Evolutionary conservation across 2,888 invertebrate species (phyloP).

Genomic region (Drosophila cognata): DNA sequence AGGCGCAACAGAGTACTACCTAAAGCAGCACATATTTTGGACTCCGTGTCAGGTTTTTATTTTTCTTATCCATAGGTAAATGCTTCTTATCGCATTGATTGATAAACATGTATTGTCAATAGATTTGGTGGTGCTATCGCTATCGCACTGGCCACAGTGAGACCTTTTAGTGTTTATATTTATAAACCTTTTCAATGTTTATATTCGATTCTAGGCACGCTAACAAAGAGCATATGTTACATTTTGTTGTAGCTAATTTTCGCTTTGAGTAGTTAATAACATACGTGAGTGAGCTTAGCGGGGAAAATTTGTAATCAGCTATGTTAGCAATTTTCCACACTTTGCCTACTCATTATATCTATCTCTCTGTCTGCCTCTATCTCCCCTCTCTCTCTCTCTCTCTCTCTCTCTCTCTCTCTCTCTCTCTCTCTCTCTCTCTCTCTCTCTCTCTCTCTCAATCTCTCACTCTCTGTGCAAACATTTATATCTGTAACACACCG

Average conservation of each 20-base stretch:
- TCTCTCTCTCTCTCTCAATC: neutral
- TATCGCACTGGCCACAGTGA: conserved; percentile 25
- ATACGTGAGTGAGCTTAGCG: neutral
- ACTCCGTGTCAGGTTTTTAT: conserved; percentile 32
- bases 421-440: no score
- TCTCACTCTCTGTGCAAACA: neutral
- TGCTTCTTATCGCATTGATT: conserved; percentile 74
- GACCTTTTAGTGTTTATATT: conserved; percentile 21
- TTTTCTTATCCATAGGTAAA: conserved; percentile 49
- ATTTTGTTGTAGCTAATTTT: neutral
- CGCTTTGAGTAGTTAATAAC: conserved; percentile 3
- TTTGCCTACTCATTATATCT: no score
- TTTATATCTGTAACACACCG: neutral
- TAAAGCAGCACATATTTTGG: conserved; percentile 6
- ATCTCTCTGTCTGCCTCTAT: neutral
- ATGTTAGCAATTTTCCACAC: neutral
- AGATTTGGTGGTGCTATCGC: conserved; percentile 23
- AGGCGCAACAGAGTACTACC: conserved; percentile 45
- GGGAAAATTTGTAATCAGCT: neutral
- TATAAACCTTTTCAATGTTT: conserved; percentile 23
- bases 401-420: neutral
- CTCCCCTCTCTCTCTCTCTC: neutral
- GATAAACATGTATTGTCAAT: conserved; percentile 43
- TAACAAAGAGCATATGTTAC: conserved; percentile 27
- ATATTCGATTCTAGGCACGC: conserved; percentile 34